phyloP scores from a whole-genome alignment of 2,113 vertebrate species.

The Poeciliopsis retropinna region DNA sequence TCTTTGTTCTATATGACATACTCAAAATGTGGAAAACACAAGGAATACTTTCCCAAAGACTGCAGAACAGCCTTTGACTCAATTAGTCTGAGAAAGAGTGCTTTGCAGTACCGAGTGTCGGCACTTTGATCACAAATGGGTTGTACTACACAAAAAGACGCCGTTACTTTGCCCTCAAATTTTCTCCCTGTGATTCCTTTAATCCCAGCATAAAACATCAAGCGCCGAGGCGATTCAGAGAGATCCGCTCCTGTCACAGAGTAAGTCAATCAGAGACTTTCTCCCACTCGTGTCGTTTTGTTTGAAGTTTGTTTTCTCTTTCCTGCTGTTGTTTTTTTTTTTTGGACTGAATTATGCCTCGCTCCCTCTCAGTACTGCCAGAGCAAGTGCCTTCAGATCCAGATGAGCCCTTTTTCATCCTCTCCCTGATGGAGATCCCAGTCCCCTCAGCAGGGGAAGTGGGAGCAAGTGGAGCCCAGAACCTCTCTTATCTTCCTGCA shows the following conservation, averaged over 20 bases:
- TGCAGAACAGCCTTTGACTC: not conserved
- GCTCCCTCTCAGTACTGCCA: slow-evolving; percentile 31
- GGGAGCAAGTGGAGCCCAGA: slow-evolving; percentile 1
- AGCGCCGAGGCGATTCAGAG: not conserved
- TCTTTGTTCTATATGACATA: too few species aligned
- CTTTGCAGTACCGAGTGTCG: not conserved
- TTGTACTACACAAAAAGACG: not conserved
- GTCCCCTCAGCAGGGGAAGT: slow-evolving; percentile 27
- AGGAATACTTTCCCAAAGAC: not conserved
- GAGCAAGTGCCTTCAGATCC: slow-evolving; percentile 53
- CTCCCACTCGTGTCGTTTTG: not conserved
- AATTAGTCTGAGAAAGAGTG: not conserved
- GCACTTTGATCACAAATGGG: not conserved
- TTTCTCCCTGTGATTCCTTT: slow-evolving; percentile 12
- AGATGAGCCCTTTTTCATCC: slow-evolving; percentile 75
- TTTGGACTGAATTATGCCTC: not conserved
- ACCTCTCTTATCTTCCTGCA: slow-evolving; percentile 13
- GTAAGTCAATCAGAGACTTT: slow-evolving; percentile 44
- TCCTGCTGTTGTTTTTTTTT: not conserved
- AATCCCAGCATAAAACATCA: slow-evolving; percentile 30
- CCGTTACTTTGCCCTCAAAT: not conserved
- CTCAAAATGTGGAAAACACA: not conserved
- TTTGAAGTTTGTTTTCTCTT: not conserved
- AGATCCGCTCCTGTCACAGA: slow-evolving; percentile 24
- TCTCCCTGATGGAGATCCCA: slow-evolving; percentile 77